Evolutionary conservation across 1,140 invertebrate species (phyloP), one percentile per base, ranked within the genome.

Genomic region (Wiebesia pumilae): DNA sequence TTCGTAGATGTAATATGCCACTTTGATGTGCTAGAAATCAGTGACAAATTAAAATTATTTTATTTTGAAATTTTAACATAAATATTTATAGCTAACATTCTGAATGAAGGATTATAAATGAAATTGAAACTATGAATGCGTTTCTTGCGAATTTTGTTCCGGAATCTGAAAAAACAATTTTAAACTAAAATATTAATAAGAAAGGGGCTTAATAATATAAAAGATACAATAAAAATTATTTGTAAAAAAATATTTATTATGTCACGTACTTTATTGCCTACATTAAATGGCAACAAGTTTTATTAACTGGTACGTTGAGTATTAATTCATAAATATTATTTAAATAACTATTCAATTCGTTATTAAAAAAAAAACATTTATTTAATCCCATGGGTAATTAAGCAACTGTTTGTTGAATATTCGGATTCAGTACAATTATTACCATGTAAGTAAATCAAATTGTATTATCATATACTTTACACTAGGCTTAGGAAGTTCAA

Each of bases 211-310:
- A 24, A 38, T 19, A 71, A 77, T 40, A 47, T 43, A 51, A 51
- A 51, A 78, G 2, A 30, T 27, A n/a, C 14, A 62, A 4, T 54
- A 38, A 73, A 73, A 54, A 38, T 40, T 62, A n/a, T 78, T 78
- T 83, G n/a, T 78, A 27, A 54, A 75, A 85, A 54, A 58, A 81
- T 73, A 62, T 86, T 86, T 86, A 85, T 62, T 62, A 62, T 62
- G 58, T 62, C 58, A 62, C 24, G 62, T 85, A n/a, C 16, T 38
- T 69, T 71, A 80, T 21, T 80, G 47, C 54, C 38, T 87, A 83
- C 71, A 87, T 79, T 67, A 69, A 58, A 87, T 86, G 85, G 85
- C 81, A 87, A 83, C 80, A 83, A 87, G 43, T 87, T 38, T 81
- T 35, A 24, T 24, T 30, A 84, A 79, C 62, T 21, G 38, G 73